Conservation (phyloP, 2,888 invertebrate species). For the Ecliptopera silaceata region DNA sequence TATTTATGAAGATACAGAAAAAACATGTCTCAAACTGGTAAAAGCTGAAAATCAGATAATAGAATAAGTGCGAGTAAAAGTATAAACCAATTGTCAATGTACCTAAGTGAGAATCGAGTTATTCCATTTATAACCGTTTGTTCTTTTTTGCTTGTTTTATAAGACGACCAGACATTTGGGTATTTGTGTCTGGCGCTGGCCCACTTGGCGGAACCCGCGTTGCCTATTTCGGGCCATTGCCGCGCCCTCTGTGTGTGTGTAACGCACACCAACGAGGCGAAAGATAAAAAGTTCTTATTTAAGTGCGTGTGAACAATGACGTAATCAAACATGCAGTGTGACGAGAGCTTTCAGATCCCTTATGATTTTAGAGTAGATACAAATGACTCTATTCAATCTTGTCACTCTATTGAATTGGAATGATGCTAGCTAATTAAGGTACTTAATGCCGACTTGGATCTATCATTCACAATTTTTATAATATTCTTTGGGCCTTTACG, state of each 20-base stretch:
- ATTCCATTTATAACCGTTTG: too few species aligned
- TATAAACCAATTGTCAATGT: too few species aligned
- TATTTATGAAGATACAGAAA: too few species aligned
- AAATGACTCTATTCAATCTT: neutral
- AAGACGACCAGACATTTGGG: conserved; percentile 21
- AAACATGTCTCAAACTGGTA: too few species aligned
- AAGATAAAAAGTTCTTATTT: conserved; percentile 32
- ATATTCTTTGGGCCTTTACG: too few species aligned
- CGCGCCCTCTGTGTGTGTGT: conserved; percentile 50
- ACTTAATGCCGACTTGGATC: too few species aligned
- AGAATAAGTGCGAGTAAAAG: too few species aligned
- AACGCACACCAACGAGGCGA: conserved; percentile 40
- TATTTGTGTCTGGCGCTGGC: conserved; percentile 61
- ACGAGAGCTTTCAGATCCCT: conserved; percentile 45
- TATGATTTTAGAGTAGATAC: conserved; percentile 12
- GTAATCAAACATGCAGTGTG: conserved; percentile 46
- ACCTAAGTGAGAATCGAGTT: too few species aligned
- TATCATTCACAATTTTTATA: too few species aligned
- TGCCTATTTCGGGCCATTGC: conserved; percentile 70
- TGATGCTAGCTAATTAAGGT: too few species aligned
- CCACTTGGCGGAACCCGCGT: conserved; percentile 66
- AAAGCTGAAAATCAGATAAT: too few species aligned
- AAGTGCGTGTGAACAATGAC: conserved; percentile 42
- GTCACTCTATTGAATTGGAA: neutral
- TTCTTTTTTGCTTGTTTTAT: too few species aligned